Conservation (phyloP, 2,113 vertebrate species). For the Bubo bubo region DNA sequence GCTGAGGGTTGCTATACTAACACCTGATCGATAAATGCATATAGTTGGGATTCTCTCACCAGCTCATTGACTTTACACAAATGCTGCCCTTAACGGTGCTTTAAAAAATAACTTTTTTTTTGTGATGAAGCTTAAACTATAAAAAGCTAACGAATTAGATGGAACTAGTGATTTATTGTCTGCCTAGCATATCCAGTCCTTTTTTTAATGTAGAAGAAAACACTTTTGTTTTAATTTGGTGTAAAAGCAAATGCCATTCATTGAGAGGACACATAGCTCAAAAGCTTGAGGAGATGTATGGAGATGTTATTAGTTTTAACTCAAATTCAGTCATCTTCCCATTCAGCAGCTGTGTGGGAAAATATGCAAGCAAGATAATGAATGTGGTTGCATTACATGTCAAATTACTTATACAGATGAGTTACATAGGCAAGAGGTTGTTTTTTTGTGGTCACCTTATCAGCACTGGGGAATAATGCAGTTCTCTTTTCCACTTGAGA, state of each 20-base stretch:
- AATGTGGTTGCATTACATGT: not conserved
- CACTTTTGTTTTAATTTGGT: not conserved
- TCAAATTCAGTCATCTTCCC: not conserved
- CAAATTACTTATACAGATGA: not conserved
- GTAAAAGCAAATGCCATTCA: not conserved
- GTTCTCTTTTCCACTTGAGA: not conserved
- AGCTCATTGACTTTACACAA: not conserved
- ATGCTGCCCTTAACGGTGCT: not conserved
- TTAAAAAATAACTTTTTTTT: not conserved
- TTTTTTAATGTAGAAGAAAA: not conserved
- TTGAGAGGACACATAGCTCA: not conserved
- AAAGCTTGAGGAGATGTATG: not conserved
- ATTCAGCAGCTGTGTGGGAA: not conserved
- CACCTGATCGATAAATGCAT: not conserved
- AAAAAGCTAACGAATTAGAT: not conserved
- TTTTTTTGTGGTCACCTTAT: not conserved
- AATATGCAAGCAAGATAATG: not conserved
- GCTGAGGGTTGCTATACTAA: not conserved
- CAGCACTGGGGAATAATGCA: not conserved
- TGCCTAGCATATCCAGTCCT: not conserved
- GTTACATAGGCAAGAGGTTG: not conserved
- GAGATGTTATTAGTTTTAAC: not conserved
- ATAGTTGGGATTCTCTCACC: not conserved
- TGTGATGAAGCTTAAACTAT: not conserved
- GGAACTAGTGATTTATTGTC: not conserved